Evolutionary conservation across 2,113 vertebrate species (phyloP).

Genomic region (Scalopus aquaticus): DNA sequence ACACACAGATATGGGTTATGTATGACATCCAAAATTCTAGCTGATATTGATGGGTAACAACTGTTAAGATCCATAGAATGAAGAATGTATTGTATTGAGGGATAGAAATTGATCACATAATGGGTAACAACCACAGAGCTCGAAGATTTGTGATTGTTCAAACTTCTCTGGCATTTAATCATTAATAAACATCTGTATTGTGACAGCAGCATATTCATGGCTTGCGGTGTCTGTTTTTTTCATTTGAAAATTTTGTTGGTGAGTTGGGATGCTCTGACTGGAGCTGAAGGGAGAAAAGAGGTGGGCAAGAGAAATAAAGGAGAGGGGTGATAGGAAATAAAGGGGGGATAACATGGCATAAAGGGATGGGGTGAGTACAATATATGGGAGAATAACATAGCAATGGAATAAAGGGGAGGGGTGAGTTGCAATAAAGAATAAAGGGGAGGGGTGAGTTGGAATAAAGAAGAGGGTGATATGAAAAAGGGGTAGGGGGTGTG

Average conservation of each 20-base stretch:
- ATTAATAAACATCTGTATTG: constrained; percentile 79
- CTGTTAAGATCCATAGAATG: constrained; percentile 57
- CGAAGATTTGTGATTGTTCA: constrained; percentile 78
- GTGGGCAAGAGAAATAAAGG: not conserved
- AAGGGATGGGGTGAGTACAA: not conserved
- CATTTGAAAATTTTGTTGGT: not conserved
- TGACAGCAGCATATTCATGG: constrained; percentile 68
- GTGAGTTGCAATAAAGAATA: not conserved
- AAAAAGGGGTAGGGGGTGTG: not conserved
- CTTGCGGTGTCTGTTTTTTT: not conserved
- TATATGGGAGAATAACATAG: not conserved
- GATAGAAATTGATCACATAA: constrained; percentile 59
- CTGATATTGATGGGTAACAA: constrained; percentile 66
- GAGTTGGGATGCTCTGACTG: not conserved
- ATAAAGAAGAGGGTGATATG: not conserved
- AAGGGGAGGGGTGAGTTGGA: not conserved
- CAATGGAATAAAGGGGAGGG: not conserved
- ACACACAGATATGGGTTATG: constrained; percentile 66
- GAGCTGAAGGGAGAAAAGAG: not conserved
- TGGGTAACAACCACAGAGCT: constrained; percentile 69
- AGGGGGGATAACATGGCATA: not conserved
- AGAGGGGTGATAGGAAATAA: not conserved
- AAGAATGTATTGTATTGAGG: constrained; percentile 74
- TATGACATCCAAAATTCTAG: constrained; percentile 70
- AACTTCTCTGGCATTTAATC: constrained; percentile 78